phyloP scores from a whole-genome alignment of 2,888 invertebrate species.

The Acanthosepion lycidas region DNA sequence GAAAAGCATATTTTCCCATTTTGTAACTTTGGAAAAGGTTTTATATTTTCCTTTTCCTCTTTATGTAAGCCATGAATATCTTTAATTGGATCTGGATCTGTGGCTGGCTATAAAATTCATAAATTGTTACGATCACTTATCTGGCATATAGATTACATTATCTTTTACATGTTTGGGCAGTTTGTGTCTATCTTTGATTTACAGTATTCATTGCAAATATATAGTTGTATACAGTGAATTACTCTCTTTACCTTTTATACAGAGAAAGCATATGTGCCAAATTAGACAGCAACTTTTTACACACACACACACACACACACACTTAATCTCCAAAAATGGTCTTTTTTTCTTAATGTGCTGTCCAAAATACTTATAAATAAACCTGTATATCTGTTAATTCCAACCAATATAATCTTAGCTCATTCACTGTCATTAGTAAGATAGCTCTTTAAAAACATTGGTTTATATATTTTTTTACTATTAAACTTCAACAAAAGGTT shows the following conservation, averaged over 20 bases:
- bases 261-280: constrained; percentile 9
- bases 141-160: neutral
- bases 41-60: neutral
- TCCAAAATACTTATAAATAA: neutral
- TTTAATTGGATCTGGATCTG: neutral
- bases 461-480: neutral
- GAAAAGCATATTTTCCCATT: neutral
- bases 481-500: too few species aligned
- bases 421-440: neutral
- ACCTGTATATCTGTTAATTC: neutral
- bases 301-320: neutral
- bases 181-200: neutral
- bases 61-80: neutral
- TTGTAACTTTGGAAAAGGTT: neutral
- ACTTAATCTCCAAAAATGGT: neutral
- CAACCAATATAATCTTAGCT: neutral
- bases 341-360: neutral
- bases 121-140: neutral
- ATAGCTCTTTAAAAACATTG: neutral
- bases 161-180: neutral
- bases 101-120: neutral
- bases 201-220: neutral
- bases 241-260: neutral
- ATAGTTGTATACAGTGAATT: neutral
- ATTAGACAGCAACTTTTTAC: neutral